Evolutionary conservation across 2,797 vertebrate species (phyloP).

Genomic region (Gouania willdenowi): DNA sequence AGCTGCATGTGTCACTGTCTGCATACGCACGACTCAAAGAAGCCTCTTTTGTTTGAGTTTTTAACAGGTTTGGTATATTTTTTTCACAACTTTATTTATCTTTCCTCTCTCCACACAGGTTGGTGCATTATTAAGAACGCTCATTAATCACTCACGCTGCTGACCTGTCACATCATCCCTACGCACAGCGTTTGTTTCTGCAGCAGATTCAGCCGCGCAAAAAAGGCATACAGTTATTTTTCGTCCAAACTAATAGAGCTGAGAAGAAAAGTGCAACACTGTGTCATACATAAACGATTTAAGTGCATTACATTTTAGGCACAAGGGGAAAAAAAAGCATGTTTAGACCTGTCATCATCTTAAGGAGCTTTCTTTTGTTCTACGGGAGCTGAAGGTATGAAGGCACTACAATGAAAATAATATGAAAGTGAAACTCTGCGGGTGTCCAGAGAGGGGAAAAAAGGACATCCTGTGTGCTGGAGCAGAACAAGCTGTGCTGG

Average conservation of each 20-base stretch:
- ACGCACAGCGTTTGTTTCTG: slow-evolving; percentile 23
- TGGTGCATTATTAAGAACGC: slow-evolving; percentile 38
- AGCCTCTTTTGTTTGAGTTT: not conserved
- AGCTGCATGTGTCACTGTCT: slow-evolving; percentile 2
- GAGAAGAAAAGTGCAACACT: slow-evolving; percentile 30
- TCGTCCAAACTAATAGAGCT: slow-evolving; percentile 27
- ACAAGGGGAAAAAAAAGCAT: slow-evolving; percentile 14
- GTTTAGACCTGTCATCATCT: slow-evolving; percentile 18
- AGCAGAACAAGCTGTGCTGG: slow-evolving; percentile 7
- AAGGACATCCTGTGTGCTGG: slow-evolving; percentile 1
- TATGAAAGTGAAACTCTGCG: slow-evolving; percentile 1
- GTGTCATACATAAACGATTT: slow-evolving; percentile 44
- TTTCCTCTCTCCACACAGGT: slow-evolving; percentile 27
- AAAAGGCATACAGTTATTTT: slow-evolving; percentile 43
- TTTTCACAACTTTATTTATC: slow-evolving; percentile 3
- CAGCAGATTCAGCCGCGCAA: slow-evolving; percentile 12
- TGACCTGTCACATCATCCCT: slow-evolving; percentile 42
- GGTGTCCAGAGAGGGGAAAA: not conserved
- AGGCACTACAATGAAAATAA: slow-evolving; percentile 30
- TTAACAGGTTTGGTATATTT: too few species aligned
- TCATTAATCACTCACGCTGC: slow-evolving; percentile 53
- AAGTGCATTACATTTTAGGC: slow-evolving; percentile 21
- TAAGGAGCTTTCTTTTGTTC: slow-evolving; percentile 16
- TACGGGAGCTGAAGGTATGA: slow-evolving; percentile 1
- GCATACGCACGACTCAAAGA: not conserved